Evolutionary conservation across 2,113 vertebrate species (phyloP).

Genomic region (Cryptotis parvus): DNA sequence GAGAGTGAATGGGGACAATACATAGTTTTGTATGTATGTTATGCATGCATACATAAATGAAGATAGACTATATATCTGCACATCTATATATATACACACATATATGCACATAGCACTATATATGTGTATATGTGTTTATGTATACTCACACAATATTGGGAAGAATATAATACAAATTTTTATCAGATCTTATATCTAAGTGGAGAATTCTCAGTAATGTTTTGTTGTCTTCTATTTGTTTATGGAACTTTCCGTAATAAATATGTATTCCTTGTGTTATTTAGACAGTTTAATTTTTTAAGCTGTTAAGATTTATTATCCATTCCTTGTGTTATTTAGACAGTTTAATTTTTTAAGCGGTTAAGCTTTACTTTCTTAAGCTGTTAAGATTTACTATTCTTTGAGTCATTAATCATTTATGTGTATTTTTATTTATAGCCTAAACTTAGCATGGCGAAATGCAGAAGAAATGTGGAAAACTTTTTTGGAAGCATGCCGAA

Average conservation of each 20-base stretch:
- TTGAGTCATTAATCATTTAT: conserved; percentile 49
- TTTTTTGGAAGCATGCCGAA: conserved; percentile 97
- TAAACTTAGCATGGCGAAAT: conserved; percentile 99
- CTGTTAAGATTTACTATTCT: background rate
- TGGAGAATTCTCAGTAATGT: background rate
- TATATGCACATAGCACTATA: too few relatives aligned
- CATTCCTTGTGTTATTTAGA: background rate
- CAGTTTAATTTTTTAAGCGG: background rate
- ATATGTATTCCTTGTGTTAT: background rate
- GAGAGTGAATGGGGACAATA: too few relatives aligned
- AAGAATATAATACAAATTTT: background rate
- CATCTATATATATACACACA: background rate
- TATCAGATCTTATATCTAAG: background rate
- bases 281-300: background rate
- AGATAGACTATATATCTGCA: background rate
- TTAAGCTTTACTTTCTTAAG: conserved; percentile 17
- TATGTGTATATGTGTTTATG: background rate
- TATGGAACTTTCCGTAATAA: background rate
- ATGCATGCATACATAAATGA: too few relatives aligned
- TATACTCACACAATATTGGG: background rate
- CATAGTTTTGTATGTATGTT: too few relatives aligned
- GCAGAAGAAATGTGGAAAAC: conserved; percentile 97
- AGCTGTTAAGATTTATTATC: too few relatives aligned
- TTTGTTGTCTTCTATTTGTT: conserved; percentile 30
- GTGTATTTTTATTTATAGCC: conserved; percentile 88